These are phyloP conservation scores for Protomyctophum bolini DNA, from an alignment of 2,113 vertebrate genomes.

Conservation along the genomic window DNA sequence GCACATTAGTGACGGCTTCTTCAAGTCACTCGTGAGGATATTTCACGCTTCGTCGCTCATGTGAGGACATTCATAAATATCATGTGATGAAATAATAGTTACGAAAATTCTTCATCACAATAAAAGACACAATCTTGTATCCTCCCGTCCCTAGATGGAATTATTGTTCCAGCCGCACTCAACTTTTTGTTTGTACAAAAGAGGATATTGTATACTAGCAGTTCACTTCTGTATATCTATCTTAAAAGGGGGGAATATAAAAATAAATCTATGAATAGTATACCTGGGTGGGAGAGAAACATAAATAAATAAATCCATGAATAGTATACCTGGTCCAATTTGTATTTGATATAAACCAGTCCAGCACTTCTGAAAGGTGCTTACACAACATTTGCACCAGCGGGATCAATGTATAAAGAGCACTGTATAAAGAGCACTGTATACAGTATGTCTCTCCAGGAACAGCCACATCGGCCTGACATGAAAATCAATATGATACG, in stretches of 20 bases:
- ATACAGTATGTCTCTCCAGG: slow-evolving; percentile 56
- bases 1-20: no score
- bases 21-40: no score
- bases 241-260: slow-evolving; percentile 27
- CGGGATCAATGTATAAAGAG: no score
- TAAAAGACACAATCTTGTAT: no score
- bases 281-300: no score
- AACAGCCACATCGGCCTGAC: slow-evolving; percentile 54
- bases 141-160: no score
- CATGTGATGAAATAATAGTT: no score
- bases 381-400: slow-evolving; percentile 64
- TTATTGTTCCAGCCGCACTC: neutral
- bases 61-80: no score
- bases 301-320: no score
- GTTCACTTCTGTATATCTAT: neutral
- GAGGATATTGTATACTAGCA: slow-evolving; percentile 9
- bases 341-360: slow-evolving; percentile 53
- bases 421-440: slow-evolving; percentile 33
- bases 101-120: no score
- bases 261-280: no score
- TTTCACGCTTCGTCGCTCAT: no score
- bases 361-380: slow-evolving; percentile 66
- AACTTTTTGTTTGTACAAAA: slow-evolving; percentile 5
- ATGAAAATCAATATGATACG: slow-evolving; percentile 69
- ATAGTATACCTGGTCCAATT: slow-evolving; percentile 41